Conservation (phyloP, 2,797 vertebrate species). For the Smutsia temminckii region DNA sequence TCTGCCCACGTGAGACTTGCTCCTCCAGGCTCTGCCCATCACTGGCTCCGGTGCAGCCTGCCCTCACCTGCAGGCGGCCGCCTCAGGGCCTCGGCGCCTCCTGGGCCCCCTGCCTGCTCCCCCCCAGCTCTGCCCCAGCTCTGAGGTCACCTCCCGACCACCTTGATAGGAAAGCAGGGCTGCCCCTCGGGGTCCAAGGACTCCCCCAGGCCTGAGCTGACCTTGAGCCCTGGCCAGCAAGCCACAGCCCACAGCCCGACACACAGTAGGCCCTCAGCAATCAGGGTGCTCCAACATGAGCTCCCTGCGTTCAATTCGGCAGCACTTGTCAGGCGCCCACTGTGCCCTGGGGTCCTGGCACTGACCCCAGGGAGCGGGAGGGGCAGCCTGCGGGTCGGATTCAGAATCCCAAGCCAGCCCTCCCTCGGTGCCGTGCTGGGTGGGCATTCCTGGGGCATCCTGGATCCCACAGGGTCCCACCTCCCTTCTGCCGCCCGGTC, state of each 20-base stretch:
- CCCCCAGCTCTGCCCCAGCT: not conserved
- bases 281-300: too few species aligned
- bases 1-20: not conserved
- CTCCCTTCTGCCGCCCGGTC: not conserved
- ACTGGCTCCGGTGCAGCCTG: too few species aligned
- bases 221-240: not conserved
- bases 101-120: fast-evolving
- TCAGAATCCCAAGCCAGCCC: not conserved
- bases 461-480: not conserved
- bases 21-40: not conserved
- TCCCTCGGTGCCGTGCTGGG: not conserved
- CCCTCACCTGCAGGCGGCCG: fast-evolving
- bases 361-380: too few species aligned
- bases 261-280: not conserved
- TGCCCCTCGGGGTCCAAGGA: not conserved
- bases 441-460: too few species aligned
- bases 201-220: not conserved
- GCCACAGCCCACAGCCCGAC: not conserved
- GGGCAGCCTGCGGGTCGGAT: too few species aligned
- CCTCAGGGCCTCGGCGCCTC: not conserved
- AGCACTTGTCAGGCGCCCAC: not conserved
- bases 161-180: not conserved
- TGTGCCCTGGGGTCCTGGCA: not conserved
- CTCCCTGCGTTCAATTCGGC: not conserved
- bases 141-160: fast-evolving